phyloP scores from a whole-genome alignment of 2,113 vertebrate genomes.

The Indri indri region DNA sequence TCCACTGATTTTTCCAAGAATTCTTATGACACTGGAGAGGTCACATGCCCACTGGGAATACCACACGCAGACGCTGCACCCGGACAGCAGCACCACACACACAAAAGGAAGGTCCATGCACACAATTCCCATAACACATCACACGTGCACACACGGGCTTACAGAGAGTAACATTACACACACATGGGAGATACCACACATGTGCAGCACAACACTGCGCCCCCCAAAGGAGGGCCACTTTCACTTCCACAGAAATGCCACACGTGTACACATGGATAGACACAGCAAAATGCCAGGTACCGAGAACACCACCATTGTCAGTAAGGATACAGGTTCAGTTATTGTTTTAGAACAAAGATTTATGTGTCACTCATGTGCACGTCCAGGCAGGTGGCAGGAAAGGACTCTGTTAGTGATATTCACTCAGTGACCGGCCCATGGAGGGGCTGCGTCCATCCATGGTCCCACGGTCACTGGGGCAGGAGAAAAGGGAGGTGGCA shows the following conservation, averaged over 20 bases:
- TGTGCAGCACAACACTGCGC: no score
- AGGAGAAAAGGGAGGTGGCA: background rate
- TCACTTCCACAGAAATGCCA: rapidly evolving
- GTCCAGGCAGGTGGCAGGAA: background rate
- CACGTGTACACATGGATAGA: rapidly evolving
- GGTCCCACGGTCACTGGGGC: background rate
- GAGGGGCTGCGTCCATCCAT: rapidly evolving
- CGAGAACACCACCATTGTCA: rapidly evolving
- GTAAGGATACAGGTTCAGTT: background rate
- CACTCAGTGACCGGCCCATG: background rate
- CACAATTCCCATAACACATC: rapidly evolving
- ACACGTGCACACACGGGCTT: background rate
- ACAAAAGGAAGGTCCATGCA: background rate
- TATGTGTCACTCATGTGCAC: rapidly evolving
- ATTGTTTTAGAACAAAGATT: background rate
- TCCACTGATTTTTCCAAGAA: background rate
- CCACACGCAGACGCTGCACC: rapidly evolving
- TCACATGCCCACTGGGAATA: background rate
- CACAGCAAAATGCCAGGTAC: rapidly evolving
- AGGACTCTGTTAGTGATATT: background rate
- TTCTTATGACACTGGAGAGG: background rate
- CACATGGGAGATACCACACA: background rate
- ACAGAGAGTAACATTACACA: background rate
- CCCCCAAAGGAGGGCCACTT: background rate
- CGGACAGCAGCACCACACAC: background rate